phyloP scores from a whole-genome alignment of 2,113 vertebrate genomes.

The Seriola rivoliana region DNA sequence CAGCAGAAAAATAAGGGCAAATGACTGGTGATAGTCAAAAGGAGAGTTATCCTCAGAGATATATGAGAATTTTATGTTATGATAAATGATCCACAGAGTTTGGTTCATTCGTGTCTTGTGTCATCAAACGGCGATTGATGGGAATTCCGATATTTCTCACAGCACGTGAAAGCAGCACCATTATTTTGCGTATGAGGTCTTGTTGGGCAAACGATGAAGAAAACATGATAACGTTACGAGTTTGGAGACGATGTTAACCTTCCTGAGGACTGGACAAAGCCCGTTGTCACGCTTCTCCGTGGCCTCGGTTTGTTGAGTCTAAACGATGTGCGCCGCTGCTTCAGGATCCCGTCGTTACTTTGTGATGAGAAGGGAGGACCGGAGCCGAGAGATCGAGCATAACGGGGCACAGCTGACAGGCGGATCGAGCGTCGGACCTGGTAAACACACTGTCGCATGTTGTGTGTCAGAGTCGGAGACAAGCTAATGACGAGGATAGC shows the following conservation, averaged over 20 bases:
- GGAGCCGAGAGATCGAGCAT: conserved; percentile 37
- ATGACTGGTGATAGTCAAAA: not conserved
- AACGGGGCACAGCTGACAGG: conserved; percentile 49
- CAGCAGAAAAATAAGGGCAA: not conserved
- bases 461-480: conserved; percentile 11
- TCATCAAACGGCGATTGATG: not conserved
- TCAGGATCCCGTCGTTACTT: conserved; percentile 23
- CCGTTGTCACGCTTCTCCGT: not conserved
- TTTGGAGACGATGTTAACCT: conserved; percentile 39
- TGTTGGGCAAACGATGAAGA: conserved; percentile 37
- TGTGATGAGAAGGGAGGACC: conserved; percentile 33
- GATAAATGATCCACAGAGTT: not conserved
- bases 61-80: not conserved
- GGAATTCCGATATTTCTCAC: not conserved
- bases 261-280: not conserved
- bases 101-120: not conserved
- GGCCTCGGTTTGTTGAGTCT: not conserved
- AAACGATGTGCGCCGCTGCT: conserved; percentile 10
- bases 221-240: conserved; percentile 52
- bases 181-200: conserved; percentile 50
- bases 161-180: conserved; percentile 25
- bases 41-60: too few species aligned
- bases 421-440: conserved; percentile 12
- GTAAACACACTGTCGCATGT: conserved; percentile 56
- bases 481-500: conserved; percentile 22